These are phyloP conservation scores for Cairina moschata DNA, from an alignment of 2,113 vertebrate genomes.

Conservation along the genomic window DNA sequence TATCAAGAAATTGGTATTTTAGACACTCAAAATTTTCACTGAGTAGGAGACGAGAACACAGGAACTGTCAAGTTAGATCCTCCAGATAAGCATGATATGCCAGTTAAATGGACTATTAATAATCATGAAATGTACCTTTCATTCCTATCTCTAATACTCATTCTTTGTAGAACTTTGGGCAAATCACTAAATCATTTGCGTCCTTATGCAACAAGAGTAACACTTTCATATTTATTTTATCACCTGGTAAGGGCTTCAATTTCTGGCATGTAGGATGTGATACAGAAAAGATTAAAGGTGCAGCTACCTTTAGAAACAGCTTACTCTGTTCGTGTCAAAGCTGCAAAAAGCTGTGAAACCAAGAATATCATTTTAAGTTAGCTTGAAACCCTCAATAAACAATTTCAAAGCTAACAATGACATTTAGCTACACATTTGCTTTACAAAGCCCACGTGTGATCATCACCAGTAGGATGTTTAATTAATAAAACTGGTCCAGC, in stretches of 20 bases:
- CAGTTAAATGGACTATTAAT: background rate
- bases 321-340: background rate
- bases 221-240: background rate
- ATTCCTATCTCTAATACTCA: background rate
- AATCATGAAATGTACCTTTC: fast-evolving
- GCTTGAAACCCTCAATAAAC: background rate
- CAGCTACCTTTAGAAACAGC: background rate
- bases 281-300: background rate
- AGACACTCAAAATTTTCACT: background rate
- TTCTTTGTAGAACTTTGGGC: background rate
- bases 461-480: background rate
- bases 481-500: background rate
- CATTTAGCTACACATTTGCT: background rate
- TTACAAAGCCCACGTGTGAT: background rate
- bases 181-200: background rate
- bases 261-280: background rate
- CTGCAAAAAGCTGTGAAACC: background rate
- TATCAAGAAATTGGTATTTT: background rate
- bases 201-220: background rate
- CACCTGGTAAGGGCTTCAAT: background rate
- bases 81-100: background rate
- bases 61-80: background rate
- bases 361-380: background rate
- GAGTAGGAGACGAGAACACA: background rate
- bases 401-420: background rate